Evolutionary conservation across 2,888 invertebrate genomes (phyloP), one percentile per base, ranked within the genome.

Genomic region (Merodon equestris): DNA sequence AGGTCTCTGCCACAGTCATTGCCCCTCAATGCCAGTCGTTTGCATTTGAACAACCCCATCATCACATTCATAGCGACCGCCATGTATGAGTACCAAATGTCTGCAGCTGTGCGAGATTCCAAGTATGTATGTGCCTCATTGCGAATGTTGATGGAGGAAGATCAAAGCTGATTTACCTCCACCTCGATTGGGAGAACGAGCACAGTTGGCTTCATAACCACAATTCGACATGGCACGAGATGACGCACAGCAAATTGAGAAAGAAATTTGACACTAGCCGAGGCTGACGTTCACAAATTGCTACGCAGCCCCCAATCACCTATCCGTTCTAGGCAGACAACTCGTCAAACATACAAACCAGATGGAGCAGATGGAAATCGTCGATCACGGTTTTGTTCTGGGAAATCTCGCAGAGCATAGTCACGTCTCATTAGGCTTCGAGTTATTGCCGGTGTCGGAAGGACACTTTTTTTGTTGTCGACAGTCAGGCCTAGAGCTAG

Each of bases 381-480:
- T 68, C 34, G 56, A 38, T 17, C 48, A 38, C 14, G 12, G 51
- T 48, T 48, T 34, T 66, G 66, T 48, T 56, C 57, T 53, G 68
- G 70, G 36, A 75, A 75, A 48, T 53, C 57, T n/a, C 61, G 54
- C n/a, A n/a, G n/a, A n/a, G n/a, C 56, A 60, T 47, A 71, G 75
- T 64, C 75, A 76, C 75, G 71, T 71, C 58, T 64, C 75, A 76
- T 76, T 76, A 76, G 48, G 64, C 71, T 60, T 71, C 60, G 75
- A 75, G 64, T 54, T 70, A 67, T 70, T 48, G 42, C 36, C 34
- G 12, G 42, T 60, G 34, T 36, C 9, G 34, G 47, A 34, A 51
- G 57, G 9, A 42, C 19, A 38, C 7, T 27, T 27, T 27, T 27
- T 27, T 27, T 27, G 2, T 27, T 27, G 7, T 27, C 27, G 3